Evolutionary conservation across 2,888 invertebrate species (phyloP), one percentile per base, ranked within the genome.

Genomic region (Ditula angustiorana): DNA sequence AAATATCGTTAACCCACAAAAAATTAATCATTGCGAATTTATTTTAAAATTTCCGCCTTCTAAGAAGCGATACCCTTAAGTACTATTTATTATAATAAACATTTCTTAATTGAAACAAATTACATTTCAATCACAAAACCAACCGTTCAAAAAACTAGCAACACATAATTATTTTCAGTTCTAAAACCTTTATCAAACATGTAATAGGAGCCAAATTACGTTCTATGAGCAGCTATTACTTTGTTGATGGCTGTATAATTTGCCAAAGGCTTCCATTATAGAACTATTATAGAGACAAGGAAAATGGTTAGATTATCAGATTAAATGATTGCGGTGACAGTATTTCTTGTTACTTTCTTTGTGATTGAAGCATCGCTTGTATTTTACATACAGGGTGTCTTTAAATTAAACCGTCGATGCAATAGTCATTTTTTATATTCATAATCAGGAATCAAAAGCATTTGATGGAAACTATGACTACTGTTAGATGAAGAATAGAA

Each of bases 311-410:
- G 63, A 69, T 72, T 59, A 59, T 64, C 46, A 16, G 64, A 74
- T 76, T 80, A 77, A 78, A 78, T 70, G 71, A 56, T 64, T 85
- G 86, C 76, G 86, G 86, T 86, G 58, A 46, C 69, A 71, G 72
- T 78, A 77, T 76, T 74, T 78, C 80, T 80, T 73, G 78, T 82
- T 82, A 83, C 85, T 87, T 87, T 87, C 87, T 81, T 85, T 74
- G 78, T 77, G 74, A 80, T 79, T 76, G 75, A 74, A 70, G 68
- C 68, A 77, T 80, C 78, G 78, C 76, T 71, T 61, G 69, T 16
- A 56, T 30, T 24, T 30, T 57, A 49, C 52, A 16, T 68, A 77
- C 70, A 74, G 73, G 69, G 4, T 72, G 76, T 57, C 67, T 11
- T 5, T 16, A 55, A 37, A 26, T 2, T n/a, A n/a, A 47, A n/a